phyloP scores from a whole-genome alignment of 2,888 invertebrate genomes.

The Harpalus rufipes region DNA sequence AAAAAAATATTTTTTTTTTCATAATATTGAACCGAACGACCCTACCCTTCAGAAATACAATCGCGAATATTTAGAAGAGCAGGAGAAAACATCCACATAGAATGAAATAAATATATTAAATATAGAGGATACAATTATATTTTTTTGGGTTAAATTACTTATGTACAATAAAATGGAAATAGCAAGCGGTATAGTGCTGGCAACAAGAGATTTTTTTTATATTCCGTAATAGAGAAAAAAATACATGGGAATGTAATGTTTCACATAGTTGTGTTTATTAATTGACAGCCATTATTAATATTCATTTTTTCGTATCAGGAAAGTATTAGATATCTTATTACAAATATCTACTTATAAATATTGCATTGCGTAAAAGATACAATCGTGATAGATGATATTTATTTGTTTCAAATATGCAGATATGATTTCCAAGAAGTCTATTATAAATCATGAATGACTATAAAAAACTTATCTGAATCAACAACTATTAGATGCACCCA shows the following conservation, averaged over 20 bases:
- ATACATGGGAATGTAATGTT: not conserved
- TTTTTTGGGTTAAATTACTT: too few relatives aligned
- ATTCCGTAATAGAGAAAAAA: not conserved
- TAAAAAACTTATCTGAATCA: constrained; percentile 3
- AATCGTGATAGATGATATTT: constrained; percentile 2
- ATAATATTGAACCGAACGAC: too few relatives aligned
- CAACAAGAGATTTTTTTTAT: too few relatives aligned
- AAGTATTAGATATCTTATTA: not conserved
- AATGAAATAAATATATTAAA: too few relatives aligned
- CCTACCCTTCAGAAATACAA: too few relatives aligned
- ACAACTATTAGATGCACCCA: constrained; percentile 14
- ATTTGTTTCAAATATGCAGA: not conserved
- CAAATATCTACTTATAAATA: not conserved
- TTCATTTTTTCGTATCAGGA: not conserved
- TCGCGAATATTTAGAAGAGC: too few relatives aligned
- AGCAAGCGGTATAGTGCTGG: too few relatives aligned
- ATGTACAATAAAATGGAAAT: too few relatives aligned
- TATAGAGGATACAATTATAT: too few relatives aligned
- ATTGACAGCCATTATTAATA: not conserved
- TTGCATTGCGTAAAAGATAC: not conserved
- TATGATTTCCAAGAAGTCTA: not conserved
- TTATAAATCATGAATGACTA: constrained; percentile 12
- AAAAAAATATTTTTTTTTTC: too few relatives aligned
- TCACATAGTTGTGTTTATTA: not conserved
- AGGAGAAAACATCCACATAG: too few relatives aligned